Percentiles rank a stretch among this genome's conserved stretches.
Evolutionary conservation across 2,113 vertebrate genomes (phyloP).

Genomic region (Chloropsis cyanopogon): DNA sequence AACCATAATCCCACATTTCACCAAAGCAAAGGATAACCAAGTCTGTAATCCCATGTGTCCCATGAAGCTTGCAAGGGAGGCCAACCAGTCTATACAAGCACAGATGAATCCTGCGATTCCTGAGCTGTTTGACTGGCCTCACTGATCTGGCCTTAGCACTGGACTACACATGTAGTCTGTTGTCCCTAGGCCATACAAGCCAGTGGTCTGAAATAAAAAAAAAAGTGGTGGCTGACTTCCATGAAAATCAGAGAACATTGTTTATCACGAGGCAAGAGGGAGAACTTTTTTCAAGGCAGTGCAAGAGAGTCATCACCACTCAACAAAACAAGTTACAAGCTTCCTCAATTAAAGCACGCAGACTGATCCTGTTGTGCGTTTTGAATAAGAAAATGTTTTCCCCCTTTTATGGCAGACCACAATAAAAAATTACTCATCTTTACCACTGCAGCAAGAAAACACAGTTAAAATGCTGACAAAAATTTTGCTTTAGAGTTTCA

Average conservation of each 20-base stretch:
- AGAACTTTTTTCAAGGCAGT: not conserved
- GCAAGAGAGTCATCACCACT: not conserved
- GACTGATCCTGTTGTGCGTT: not conserved
- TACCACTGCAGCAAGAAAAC: not conserved
- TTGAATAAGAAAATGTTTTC: not conserved
- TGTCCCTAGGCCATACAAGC: not conserved
- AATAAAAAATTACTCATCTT: not conserved
- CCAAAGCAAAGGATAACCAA: not conserved
- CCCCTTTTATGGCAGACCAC: not conserved
- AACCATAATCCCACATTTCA: not conserved
- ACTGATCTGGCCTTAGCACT: not conserved
- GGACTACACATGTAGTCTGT: not conserved
- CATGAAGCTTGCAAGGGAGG: not conserved
- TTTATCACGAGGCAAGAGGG: not conserved
- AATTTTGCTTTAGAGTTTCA: not conserved
- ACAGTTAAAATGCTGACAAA: not conserved
- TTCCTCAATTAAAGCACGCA: not conserved
- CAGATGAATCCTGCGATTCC: not conserved
- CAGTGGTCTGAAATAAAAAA: not conserved
- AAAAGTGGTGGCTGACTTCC: not conserved
- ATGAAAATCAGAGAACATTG: not conserved
- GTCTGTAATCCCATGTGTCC: not conserved
- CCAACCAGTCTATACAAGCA: not conserved
- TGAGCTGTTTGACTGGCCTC: not conserved
- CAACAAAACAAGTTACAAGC: not conserved